Base-by-base conservation (phyloP, 1,140 invertebrate species). In the Philotrypesis tridentata region DNA sequence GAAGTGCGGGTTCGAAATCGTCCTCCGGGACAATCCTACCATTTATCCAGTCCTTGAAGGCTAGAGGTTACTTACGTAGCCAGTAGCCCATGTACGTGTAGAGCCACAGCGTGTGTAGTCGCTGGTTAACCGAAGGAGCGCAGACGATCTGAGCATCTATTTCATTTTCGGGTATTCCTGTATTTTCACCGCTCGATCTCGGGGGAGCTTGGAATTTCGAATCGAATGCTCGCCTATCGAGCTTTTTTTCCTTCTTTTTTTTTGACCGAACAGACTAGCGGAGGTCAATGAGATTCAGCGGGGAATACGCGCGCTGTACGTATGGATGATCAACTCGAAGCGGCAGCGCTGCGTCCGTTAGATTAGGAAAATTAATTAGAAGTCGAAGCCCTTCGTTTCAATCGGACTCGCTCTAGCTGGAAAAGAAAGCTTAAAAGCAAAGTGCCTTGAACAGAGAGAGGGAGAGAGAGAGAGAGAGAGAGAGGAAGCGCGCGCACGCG, bases 161-260 rank as follows among this genome's bases (percentile, higher is more conserved):
- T 78, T 78, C 37, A 48, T 78, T 78, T 78, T 78, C 63, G 43
- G 40, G 21, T 25, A 37, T 60, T 79, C 65, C 65, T 37, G 67
- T 60, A 61, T 68, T 60, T 55, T 79, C 37, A 67, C n/a, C 40
- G 17, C 40, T 61, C 5, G 27, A 12, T 63, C 70, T 80, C 55
- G 31, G 11, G 60, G 37, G 70, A 74, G 25, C 25, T 33, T 25
- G 21, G 48, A 80, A 80, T 80, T 65, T 73, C 55, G 12, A 72
- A 29, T 37, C 9, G 70, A 40, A 68, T n/a, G 23, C 5, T 23
- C 12, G 8, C 9, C 21, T 23, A 31, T 40, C 17, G 25, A 11
- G 27, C 23, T 55, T 7, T 73, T 43, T 2, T 37, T 63, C 37
- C 63, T 33, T 61, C 17, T 2, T 8, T 33, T 33, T 17, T 63